Evolutionary conservation across 2,888 invertebrate genomes (phyloP).

Genomic region (Tortricodes alternella): DNA sequence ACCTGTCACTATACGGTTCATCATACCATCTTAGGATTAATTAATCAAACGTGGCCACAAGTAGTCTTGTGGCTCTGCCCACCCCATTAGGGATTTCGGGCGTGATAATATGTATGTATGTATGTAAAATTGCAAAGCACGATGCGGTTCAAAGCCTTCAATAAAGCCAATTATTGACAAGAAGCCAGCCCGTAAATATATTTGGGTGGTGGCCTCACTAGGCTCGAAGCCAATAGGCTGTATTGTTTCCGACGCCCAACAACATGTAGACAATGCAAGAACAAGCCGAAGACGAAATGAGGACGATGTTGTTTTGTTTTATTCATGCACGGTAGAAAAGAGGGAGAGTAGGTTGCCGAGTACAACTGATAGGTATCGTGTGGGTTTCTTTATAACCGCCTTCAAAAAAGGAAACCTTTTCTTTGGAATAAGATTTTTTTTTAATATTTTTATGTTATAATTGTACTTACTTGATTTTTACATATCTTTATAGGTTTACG

Average conservation of each 20-base stretch:
- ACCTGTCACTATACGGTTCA: too few relatives aligned
- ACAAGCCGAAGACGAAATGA: conserved; percentile 17
- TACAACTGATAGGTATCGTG: neutral
- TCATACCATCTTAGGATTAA: too few relatives aligned
- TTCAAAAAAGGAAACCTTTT: too few relatives aligned
- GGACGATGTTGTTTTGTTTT: conserved; percentile 30
- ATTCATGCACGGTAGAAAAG: conserved; percentile 28
- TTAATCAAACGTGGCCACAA: too few relatives aligned
- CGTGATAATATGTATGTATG: too few relatives aligned
- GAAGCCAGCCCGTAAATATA: neutral
- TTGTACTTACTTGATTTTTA: too few relatives aligned
- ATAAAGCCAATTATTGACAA: neutral
- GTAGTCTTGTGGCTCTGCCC: too few relatives aligned
- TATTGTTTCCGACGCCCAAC: conserved; percentile 35
- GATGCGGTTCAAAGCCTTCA: too few relatives aligned
- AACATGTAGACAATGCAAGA: conserved; percentile 23
- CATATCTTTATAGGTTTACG: neutral
- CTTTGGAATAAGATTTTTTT: neutral
- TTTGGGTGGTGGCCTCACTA: neutral
- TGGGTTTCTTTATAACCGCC: neutral
- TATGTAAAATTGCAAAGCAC: too few relatives aligned
- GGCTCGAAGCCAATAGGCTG: conserved; percentile 33
- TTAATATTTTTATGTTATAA: neutral
- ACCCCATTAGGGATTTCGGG: too few relatives aligned
- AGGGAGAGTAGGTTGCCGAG: conserved; percentile 28